Percentiles rank a stretch among this genome's conserved stretches.
Evolutionary conservation across 2,113 vertebrate genomes (phyloP).

Genomic region (Brachyistius frenatus): DNA sequence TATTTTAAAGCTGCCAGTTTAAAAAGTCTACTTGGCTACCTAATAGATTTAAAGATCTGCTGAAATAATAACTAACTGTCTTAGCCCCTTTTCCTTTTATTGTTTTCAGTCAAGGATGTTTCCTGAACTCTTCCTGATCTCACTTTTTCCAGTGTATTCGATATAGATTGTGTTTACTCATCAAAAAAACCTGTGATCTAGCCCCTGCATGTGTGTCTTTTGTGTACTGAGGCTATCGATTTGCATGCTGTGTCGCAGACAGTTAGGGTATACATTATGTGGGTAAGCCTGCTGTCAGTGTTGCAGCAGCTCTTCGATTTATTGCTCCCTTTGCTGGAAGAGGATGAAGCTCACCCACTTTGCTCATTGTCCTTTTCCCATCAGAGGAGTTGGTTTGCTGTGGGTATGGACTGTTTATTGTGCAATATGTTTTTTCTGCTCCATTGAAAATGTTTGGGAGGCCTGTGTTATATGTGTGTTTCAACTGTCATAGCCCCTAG

Average conservation of each 20-base stretch:
- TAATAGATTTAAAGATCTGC: constrained; percentile 51
- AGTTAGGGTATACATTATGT: too few relatives aligned
- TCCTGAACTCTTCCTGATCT: constrained; percentile 1
- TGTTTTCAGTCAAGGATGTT: constrained; percentile 29
- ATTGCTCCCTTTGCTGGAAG: not conserved
- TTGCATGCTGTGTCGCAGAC: not conserved
- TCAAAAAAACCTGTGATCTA: not conserved
- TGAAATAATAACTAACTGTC: constrained; percentile 43
- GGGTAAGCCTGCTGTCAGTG: not conserved
- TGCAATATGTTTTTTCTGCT: constrained; percentile 27
- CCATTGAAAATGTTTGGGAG: constrained; percentile 14
- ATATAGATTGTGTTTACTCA: too few relatives aligned
- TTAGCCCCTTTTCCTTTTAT: constrained; percentile 17
- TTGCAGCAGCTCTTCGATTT: constrained; percentile 13
- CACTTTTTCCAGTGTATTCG: not conserved
- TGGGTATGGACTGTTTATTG: constrained; percentile 12
- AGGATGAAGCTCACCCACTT: not conserved
- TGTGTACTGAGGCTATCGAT: not conserved
- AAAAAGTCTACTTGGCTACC: constrained; percentile 56
- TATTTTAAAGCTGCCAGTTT: constrained; percentile 67
- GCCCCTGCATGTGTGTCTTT: not conserved
- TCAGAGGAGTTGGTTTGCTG: constrained; percentile 10
- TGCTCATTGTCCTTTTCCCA: constrained; percentile 9
- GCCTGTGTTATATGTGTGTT: not conserved
- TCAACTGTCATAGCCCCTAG: not conserved